These are phyloP conservation scores for Papilio polyxenes DNA, from an alignment of 1,140 invertebrate genomes.

Conservation along the genomic window DNA sequence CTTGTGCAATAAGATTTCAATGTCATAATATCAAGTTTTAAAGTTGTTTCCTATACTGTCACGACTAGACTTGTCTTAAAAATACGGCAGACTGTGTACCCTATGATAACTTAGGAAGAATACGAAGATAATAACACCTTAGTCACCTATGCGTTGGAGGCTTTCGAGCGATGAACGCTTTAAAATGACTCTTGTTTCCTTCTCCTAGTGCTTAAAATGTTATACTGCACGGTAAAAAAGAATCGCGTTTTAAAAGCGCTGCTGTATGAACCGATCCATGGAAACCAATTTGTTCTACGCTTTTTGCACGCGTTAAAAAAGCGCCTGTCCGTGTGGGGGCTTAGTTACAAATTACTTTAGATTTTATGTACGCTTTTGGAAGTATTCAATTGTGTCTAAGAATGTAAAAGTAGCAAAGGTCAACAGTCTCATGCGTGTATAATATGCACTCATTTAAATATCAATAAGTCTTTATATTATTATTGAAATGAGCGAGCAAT, in stretches of 20 bases:
- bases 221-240: too few relatives aligned
- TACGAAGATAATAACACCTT: neutral
- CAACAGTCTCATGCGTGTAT: conserved; percentile 11
- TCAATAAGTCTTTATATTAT: conserved; percentile 16
- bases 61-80: neutral
- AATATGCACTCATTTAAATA: conserved; percentile 25
- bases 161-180: too few relatives aligned
- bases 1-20: neutral
- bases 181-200: too few relatives aligned
- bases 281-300: too few relatives aligned
- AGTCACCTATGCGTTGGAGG: too few relatives aligned
- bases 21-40: neutral
- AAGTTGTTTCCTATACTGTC: neutral
- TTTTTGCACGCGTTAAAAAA: too few relatives aligned
- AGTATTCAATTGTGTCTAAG: neutral
- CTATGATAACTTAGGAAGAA: neutral
- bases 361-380: neutral
- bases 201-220: too few relatives aligned
- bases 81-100: neutral
- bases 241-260: too few relatives aligned
- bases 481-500: neutral
- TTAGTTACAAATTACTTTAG: neutral
- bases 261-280: too few relatives aligned
- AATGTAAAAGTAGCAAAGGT: conserved; percentile 25
- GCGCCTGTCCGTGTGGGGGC: too few relatives aligned